Percentiles rank a stretch among this genome's conserved stretches.
Conservation (phyloP, 2,113 vertebrate genomes). For the Dissostichus mawsoni region DNA sequence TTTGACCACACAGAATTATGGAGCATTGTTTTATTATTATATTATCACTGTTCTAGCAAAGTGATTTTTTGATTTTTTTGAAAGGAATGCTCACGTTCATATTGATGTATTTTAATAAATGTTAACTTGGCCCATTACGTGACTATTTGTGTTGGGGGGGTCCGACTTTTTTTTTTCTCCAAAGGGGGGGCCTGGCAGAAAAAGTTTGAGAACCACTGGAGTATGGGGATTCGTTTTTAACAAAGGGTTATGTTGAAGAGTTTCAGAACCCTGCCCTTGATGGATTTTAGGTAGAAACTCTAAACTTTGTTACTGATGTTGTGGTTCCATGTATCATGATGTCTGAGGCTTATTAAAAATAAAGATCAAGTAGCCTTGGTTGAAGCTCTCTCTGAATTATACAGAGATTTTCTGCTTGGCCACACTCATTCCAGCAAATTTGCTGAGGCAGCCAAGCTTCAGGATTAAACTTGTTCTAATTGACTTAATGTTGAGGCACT, state of each 20-base stretch:
- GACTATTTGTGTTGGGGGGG: too few relatives aligned
- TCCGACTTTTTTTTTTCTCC: too few relatives aligned
- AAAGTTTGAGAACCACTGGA: too few relatives aligned
- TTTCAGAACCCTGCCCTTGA: background rate
- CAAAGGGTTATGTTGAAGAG: background rate
- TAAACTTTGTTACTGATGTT: background rate
- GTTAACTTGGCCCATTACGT: too few relatives aligned
- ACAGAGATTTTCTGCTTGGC: slow-evolving; percentile 30
- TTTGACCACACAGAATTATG: too few relatives aligned
- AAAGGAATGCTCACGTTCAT: too few relatives aligned
- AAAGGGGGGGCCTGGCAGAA: too few relatives aligned
- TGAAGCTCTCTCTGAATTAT: slow-evolving; percentile 24
- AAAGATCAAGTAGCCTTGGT: background rate
- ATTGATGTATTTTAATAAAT: too few relatives aligned
- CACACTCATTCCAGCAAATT: slow-evolving; percentile 18
- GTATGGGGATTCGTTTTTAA: background rate
- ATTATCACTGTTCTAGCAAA: too few relatives aligned
- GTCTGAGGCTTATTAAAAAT: background rate
- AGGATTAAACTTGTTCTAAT: slow-evolving; percentile 44
- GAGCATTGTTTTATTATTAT: too few relatives aligned
- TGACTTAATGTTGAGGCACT: slow-evolving; percentile 28
- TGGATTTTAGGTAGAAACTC: background rate
- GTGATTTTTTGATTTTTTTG: too few relatives aligned
- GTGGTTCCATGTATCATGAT: background rate
- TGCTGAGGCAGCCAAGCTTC: slow-evolving; percentile 32